A percentile compares a stretch with the other conserved stretches of the same genome.
phyloP scores from a whole-genome alignment of 53 echinoderm and acorn worm genomes.

The Holothuria scabra region DNA sequence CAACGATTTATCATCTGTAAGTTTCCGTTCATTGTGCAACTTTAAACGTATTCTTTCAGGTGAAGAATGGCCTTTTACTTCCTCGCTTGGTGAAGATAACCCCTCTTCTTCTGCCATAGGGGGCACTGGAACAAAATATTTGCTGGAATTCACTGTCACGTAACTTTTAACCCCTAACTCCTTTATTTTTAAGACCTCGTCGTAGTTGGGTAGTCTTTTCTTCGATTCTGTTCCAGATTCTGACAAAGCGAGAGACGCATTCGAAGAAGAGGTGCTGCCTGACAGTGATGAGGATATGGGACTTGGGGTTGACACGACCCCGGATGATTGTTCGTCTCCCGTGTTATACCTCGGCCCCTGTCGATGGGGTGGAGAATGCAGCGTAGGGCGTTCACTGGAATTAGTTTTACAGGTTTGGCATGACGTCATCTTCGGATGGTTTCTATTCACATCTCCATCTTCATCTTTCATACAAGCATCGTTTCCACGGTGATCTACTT shows the following conservation, averaged over 20 bases:
- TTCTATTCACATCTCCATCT: conserved; percentile 16
- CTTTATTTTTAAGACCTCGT: conserved; percentile 32
- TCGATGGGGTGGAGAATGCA: not conserved
- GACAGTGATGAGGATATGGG: conserved; percentile 5
- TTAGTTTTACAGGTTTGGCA: not conserved
- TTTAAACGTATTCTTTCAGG: not conserved
- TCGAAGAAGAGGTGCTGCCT: conserved; percentile 37
- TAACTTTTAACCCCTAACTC: conserved; percentile 44
- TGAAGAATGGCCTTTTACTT: not conserved
- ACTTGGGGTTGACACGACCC: not conserved
- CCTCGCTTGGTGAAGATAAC: not conserved
- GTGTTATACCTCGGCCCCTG: not conserved
- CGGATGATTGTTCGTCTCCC: not conserved
- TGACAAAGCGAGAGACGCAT: conserved; percentile 14
- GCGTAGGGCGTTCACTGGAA: not conserved
- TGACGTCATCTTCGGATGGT: not conserved
- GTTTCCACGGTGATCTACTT: not conserved
- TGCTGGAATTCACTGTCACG: conserved; percentile 41
- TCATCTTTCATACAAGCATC: not conserved
- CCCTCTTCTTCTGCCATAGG: not conserved
- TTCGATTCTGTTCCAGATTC: not conserved
- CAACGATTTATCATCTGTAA: not conserved
- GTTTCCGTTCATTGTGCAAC: not conserved
- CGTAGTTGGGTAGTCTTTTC: conserved; percentile 33
- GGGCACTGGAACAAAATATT: conserved; percentile 42